Base-by-base conservation (phyloP, 2,888 invertebrate genomes). In the Pheosia tremula region DNA sequence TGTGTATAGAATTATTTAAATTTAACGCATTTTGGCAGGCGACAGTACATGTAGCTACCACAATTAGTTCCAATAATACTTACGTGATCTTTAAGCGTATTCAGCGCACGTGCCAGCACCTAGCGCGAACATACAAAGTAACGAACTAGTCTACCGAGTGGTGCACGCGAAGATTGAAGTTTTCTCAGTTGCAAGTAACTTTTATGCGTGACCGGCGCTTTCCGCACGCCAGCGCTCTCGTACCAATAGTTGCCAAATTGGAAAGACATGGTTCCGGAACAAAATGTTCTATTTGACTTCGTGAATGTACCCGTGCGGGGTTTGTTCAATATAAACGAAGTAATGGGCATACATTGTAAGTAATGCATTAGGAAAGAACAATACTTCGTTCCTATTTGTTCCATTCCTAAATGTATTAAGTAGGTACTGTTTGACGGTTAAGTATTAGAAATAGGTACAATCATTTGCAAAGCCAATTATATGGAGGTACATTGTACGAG, bases 161-260 rank as follows among this genome's bases (percentile, higher is more conserved):
- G 59, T 60, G 63, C 59, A 64, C 66, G 63, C 39, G 55, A 68
- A 70, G 74, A 74, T 59, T 68, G 67, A 65, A 74, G 71, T 68
- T 66, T 71, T 72, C 63, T 61, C 59, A 69, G 70, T 71, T 73
- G 74, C 61, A 66, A 53, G 64, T 55, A 78, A 77, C 63, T 77
- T 77, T 72, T 67, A 72, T 64, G 76, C 78, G 77, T 78, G 78
- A 78, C 78, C 72, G 60, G 71, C 72, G 66, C 68, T 73, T 69
- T 62, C 68, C 64, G 58, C 65, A 64, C 62, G 60, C 63, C 60
- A 58, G 64, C 63, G 63, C 72, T 68, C 61, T 36, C 68, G 3
- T 10, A 13, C 43, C 41, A 41, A 57, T 38, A 37, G 57, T 37
- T 11, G 57, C 47, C 57, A 57, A 41, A 56, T 60, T 52, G 55